phyloP scores from a whole-genome alignment of 2,797 vertebrate genomes.

The Gymnothorax reevesii region DNA sequence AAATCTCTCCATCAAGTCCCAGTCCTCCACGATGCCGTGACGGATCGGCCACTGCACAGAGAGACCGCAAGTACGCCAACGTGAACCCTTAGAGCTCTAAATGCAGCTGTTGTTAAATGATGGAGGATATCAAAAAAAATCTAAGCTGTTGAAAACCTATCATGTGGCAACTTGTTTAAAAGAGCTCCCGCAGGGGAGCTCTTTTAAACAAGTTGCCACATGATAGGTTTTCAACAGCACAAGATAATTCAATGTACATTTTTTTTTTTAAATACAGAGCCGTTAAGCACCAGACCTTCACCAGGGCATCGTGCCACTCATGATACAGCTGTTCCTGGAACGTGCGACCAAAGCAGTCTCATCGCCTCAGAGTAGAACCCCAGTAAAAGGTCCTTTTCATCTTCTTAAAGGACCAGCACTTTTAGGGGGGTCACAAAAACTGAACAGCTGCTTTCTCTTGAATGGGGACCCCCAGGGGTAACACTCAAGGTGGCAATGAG shows the following conservation, averaged over 20 bases:
- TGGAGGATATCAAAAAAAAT: too few relatives aligned
- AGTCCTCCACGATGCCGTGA: conserved; percentile 90
- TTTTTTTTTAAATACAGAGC: too few relatives aligned
- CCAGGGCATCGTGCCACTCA: neutral
- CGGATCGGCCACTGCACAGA: conserved; percentile 85
- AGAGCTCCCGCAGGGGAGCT: too few relatives aligned
- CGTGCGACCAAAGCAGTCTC: neutral
- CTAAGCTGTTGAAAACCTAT: too few relatives aligned
- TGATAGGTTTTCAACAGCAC: too few relatives aligned
- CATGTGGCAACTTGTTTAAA: too few relatives aligned
- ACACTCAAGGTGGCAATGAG: neutral
- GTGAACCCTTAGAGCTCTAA: too few relatives aligned
- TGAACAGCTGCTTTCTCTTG: neutral
- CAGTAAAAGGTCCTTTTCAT: neutral
- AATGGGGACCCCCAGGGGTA: neutral
- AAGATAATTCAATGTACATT: too few relatives aligned
- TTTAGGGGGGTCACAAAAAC: neutral
- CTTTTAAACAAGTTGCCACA: too few relatives aligned
- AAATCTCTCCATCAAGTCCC: conserved; percentile 90
- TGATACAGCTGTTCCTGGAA: neutral
- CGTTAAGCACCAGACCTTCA: too few relatives aligned
- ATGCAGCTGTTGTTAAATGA: too few relatives aligned
- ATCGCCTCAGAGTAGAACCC: neutral
- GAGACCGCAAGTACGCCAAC: neutral
- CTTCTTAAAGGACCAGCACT: neutral